These are phyloP conservation scores for Strongylocentrotus purpuratus DNA, from an alignment of 35 echinoderm and acorn worm genomes.

Conservation along the genomic window DNA sequence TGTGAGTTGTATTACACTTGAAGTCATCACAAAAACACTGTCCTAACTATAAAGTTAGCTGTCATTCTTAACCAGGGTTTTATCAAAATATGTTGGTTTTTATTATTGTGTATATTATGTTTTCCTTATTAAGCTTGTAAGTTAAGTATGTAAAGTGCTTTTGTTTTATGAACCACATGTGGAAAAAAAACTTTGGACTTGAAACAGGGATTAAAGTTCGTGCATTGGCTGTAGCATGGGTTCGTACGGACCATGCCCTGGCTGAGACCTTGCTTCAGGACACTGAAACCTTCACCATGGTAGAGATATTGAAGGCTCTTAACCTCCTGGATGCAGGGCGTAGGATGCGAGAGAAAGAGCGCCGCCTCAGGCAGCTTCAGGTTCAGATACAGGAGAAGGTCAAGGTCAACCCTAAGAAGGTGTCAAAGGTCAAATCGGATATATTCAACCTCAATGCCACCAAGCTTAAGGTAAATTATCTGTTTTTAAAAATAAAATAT, in stretches of 20 bases:
- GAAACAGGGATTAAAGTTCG: conserved; percentile 60
- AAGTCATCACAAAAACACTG: no score
- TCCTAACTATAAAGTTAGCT: no score
- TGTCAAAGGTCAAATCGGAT: conserved; percentile 79
- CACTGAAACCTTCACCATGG: conserved; percentile 70
- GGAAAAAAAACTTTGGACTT: no score
- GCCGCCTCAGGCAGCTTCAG: conserved; percentile 60
- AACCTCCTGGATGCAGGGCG: conserved; percentile 79
- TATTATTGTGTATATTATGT: no score
- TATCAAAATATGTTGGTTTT: no score
- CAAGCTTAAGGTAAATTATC: conserved; percentile 68
- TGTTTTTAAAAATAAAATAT: not conserved
- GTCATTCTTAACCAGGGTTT: no score
- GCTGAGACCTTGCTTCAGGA: conserved; percentile 54
- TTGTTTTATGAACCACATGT: no score
- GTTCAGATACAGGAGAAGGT: conserved; percentile 45
- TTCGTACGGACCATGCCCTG: conserved; percentile 70
- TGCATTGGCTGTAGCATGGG: conserved; percentile 82
- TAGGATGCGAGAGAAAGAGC: conserved; percentile 80
- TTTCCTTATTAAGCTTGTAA: no score
- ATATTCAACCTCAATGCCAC: conserved; percentile 78
- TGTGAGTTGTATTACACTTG: no score
- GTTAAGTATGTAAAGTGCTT: no score
- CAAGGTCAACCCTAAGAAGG: conserved; percentile 66
- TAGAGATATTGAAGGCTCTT: conserved; percentile 86